Conservation (phyloP, 1,140 invertebrate genomes). For the Temnothorax nylanderi region DNA sequence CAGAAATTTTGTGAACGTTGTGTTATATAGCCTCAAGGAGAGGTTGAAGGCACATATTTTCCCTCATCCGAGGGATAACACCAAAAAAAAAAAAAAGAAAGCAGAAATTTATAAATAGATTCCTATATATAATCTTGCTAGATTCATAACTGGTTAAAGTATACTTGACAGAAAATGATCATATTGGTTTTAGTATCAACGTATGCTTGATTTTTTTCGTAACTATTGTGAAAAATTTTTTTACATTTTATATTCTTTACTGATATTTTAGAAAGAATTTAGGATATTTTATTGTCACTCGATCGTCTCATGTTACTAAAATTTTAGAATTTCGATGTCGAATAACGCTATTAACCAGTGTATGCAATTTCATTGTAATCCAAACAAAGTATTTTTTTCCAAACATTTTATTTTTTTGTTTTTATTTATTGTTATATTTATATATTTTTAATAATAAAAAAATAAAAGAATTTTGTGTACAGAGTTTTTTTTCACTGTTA, state of each 20-base stretch:
- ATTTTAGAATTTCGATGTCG: neutral
- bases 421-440: conserved; percentile 40
- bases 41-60: too few relatives aligned
- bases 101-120: neutral
- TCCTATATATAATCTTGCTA: neutral
- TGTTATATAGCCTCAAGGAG: too few relatives aligned
- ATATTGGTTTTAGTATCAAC: neutral
- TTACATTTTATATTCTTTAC: neutral
- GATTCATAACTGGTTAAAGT: neutral
- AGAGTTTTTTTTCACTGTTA: conserved; percentile 37
- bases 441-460: conserved; percentile 28
- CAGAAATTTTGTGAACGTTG: neutral
- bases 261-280: neutral
- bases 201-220: neutral
- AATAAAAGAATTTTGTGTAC: neutral
- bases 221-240: neutral
- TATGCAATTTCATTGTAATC: conserved; percentile 41
- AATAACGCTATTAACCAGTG: neutral
- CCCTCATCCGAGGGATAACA: too few relatives aligned
- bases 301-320: neutral
- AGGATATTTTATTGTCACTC: neutral
- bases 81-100: too few relatives aligned
- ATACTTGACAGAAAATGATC: neutral
- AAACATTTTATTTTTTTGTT: conserved; percentile 22
- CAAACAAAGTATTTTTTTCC: conserved; percentile 33